A percentile compares a stretch with the other conserved stretches of the same genome.
phyloP scores from a whole-genome alignment of 2,113 vertebrate species.

The Carassius carassius region DNA sequence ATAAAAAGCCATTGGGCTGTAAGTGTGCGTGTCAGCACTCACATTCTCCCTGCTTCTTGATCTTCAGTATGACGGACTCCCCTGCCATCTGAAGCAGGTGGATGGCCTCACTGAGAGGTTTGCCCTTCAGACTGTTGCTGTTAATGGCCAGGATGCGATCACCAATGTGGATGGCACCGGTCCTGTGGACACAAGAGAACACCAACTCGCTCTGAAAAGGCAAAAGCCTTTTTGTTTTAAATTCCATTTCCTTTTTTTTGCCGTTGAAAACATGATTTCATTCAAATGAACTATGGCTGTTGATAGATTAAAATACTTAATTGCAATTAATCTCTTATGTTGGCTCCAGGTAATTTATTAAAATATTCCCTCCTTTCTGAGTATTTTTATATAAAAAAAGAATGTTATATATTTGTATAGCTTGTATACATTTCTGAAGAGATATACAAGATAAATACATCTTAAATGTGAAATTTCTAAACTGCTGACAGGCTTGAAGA shows the following conservation, averaged over 20 bases:
- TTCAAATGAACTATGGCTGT: not conserved
- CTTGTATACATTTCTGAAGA: too few relatives aligned
- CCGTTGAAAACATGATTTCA: not conserved
- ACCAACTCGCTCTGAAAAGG: not conserved
- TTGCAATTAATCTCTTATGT: not conserved
- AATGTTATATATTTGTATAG: too few relatives aligned
- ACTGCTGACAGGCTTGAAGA: too few relatives aligned
- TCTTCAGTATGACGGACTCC: conserved; percentile 97
- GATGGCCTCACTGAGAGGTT: conserved; percentile 97
- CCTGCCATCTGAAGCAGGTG: conserved; percentile 96
- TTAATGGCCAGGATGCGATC: conserved; percentile 97
- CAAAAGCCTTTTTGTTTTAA: not conserved
- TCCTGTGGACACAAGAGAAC: conserved; percentile 73
- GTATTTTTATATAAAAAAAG: not conserved
- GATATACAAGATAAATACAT: too few relatives aligned
- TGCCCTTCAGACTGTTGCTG: conserved; percentile 96
- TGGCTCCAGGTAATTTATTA: not conserved
- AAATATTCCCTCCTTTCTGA: not conserved
- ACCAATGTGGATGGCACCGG: conserved; percentile 95
- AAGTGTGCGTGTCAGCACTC: conserved; percentile 63
- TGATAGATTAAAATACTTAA: not conserved
- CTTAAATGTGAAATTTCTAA: too few relatives aligned
- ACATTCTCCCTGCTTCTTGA: conserved; percentile 97
- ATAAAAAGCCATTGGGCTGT: not conserved
- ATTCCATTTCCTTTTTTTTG: not conserved